These are phyloP conservation scores for Tortricodes alternella DNA, from an alignment of 2,888 invertebrate species.

Conservation along the genomic window DNA sequence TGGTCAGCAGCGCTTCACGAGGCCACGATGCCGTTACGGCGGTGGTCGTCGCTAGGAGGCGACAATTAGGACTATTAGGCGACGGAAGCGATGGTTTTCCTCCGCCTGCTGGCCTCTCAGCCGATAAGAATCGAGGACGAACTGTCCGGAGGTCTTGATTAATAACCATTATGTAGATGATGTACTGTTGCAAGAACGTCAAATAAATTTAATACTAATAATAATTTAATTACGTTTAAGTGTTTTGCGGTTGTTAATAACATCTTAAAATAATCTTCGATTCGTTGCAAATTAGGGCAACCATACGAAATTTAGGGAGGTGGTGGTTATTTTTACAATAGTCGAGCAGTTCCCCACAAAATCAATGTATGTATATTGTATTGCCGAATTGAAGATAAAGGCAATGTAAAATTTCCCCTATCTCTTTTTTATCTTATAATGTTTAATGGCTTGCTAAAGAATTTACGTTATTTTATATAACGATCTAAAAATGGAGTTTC, in stretches of 20 bases:
- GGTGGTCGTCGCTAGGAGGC: no score
- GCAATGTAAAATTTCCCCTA: no score
- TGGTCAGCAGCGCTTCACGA: neutral
- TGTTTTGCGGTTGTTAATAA: no score
- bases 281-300: no score
- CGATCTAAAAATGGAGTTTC: no score
- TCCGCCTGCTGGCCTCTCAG: constrained; percentile 1
- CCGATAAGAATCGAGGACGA: neutral
- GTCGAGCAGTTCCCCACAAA: neutral
- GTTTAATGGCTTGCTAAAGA: no score
- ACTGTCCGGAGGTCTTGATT: neutral
- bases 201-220: neutral
- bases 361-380: neutral
- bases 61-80: constrained; percentile 16
- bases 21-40: neutral
- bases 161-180: neutral
- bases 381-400: no score
- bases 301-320: no score
- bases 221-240: no score
- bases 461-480: no score
- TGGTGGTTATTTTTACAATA: constrained; percentile 3
- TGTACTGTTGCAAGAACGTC: neutral
- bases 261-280: no score
- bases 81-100: constrained; percentile 19
- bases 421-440: no score